A percentile compares a stretch with the other conserved stretches of the same genome.
These are phyloP conservation scores for Popillia japonica DNA, from an alignment of 1,140 invertebrate species.

Conservation along the genomic window DNA sequence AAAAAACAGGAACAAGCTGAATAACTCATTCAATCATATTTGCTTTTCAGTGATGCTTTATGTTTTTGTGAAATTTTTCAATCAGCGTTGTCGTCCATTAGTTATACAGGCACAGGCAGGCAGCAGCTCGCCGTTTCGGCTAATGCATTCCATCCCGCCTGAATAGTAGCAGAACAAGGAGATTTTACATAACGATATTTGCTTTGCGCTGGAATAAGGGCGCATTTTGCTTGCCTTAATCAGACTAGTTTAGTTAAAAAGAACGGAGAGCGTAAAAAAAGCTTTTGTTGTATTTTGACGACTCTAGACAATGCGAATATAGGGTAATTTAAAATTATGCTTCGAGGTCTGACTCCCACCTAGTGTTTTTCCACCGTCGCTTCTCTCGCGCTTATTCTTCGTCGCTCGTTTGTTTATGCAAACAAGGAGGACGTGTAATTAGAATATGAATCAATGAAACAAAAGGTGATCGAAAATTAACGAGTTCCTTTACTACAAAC, in stretches of 20 bases:
- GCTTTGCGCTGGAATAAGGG: slow-evolving; percentile 46
- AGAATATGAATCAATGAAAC: slow-evolving; percentile 26
- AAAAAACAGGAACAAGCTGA: neutral
- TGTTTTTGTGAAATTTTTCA: slow-evolving; percentile 53
- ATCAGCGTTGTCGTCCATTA: slow-evolving; percentile 54
- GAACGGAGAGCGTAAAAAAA: slow-evolving; percentile 47
- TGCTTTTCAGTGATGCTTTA: slow-evolving; percentile 45
- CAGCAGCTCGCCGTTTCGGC: slow-evolving; percentile 42
- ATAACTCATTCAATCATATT: slow-evolving; percentile 49
- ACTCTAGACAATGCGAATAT: slow-evolving; percentile 55
- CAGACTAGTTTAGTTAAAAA: slow-evolving; percentile 56
- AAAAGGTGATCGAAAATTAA: slow-evolving; percentile 25
- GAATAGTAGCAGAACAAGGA: slow-evolving; percentile 49
- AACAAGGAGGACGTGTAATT: neutral
- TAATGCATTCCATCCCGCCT: slow-evolving; percentile 48
- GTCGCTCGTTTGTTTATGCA: neutral
- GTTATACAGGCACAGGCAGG: slow-evolving; percentile 48
- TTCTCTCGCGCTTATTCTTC: slow-evolving; percentile 17
- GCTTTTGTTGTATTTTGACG: slow-evolving; percentile 57
- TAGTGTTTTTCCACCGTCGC: slow-evolving; percentile 12
- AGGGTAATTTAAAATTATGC: slow-evolving; percentile 53
- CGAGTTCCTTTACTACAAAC: neutral
- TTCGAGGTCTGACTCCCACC: slow-evolving; percentile 37
- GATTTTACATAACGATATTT: slow-evolving; percentile 47
- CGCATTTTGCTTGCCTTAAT: slow-evolving; percentile 56